Evolutionary conservation across 2,888 invertebrate genomes (phyloP), one percentile per base, ranked within the genome.

Genomic region (Celastrina argiolus): DNA sequence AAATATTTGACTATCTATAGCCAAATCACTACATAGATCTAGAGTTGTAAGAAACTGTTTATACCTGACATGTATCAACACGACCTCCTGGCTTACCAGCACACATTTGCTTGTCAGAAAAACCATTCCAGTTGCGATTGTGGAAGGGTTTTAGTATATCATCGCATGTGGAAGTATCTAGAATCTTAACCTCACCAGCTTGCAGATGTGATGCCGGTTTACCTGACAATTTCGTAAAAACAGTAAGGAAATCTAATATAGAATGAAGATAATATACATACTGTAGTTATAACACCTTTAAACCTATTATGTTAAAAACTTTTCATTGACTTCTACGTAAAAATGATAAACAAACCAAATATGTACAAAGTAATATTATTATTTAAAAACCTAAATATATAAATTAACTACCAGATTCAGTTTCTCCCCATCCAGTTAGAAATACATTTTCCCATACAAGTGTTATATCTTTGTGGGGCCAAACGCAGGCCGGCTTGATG

Each of bases 401-500:
- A 36, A 12, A 36, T 4, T 22, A 22, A 39, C 64, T 73, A 85
- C 86, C 77, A 66, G 76, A 69, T 67, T 83, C 75, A 0, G 80
- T 74, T 4, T 81, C 80, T 0, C 87, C 85, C 87, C 87, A 87
- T 1, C 86, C 87, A 58, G 84, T 82, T 0, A 82, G 63, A 0
- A 72, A 77, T 3, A 79, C 83, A 34, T 77, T 68, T 0, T 36
- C 67, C 0, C 79, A 80, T 22, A 81, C 70, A 0, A 42, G 66
- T 41, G 65, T 72, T 0, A 72, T 75, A 64, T 81, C 74, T 12
- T 68, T 71, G 10, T 70, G 70, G 0, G 69, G 70, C 81, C 81
- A 85, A 26, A 88, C 68, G 65, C 88, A 88, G 7, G 84, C 86
- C 2, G 88, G 87, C 64, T 82, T 82, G 5, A 84, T 67, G 31